Base-by-base conservation (phyloP, 2,113 vertebrate species). In the Seriola aureovittata region DNA sequence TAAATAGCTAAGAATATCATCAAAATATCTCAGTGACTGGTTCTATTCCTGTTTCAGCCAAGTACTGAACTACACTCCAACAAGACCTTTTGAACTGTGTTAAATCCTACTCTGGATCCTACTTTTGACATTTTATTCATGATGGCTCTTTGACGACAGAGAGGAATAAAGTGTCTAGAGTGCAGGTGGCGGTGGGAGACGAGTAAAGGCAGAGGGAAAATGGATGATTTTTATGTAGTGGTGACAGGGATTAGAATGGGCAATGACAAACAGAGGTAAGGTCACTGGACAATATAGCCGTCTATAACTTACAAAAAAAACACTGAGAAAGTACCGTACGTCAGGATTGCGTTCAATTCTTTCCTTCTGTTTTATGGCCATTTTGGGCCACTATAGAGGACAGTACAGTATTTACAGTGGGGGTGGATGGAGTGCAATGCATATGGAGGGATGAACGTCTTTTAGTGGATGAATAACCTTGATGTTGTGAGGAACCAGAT, bases 91-190 rank as follows among this genome's bases (percentile, higher is more conserved):
- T 80, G 38, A 81, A 57, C 52, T 67, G 16, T 73, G 60, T 68
- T 64, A 68, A 44, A 75, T 82, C 58, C 48, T 8, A 46, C 25
- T 58, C 14, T 21, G 5, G 29, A 29, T 29, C 29, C 48, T 48
- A 60, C 58, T 48, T 42, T 55, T 65, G 63, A 65, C 82, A 65
- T 84, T 72, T 82, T 81, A 88, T 85, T 81, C 12, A 78, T 50
- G 64, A 81, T 59, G 19, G 29, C 9, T 59, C 54, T 75, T 76
- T 75, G 38, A 64, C n/a, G 17, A 66, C 44, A 60, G 25, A 72
- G n/a, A 46, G 11, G 7, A 62, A 25, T 69, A 29, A 81, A 72
- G 36, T 65, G 42, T 68, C 21, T 60, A 0, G 57, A 79, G 58
- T 68, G 40, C 38, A 72, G 32, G 34, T 36, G 46, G 17, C 25